These are phyloP conservation scores for Chionomys nivalis DNA, from an alignment of 2,113 vertebrate species.

Conservation along the genomic window DNA sequence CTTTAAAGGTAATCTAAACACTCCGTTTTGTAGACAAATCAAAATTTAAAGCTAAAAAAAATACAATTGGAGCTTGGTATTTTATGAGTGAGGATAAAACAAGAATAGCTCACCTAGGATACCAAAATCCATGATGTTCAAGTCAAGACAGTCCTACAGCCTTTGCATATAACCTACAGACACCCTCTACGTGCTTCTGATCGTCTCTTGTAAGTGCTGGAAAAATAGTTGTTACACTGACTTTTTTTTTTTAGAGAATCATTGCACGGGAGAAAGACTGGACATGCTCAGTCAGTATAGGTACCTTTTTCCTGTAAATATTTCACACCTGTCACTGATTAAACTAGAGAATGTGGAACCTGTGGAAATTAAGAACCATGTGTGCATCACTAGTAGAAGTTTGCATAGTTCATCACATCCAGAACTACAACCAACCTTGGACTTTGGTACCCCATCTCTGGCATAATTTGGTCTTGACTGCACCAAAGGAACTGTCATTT, in stretches of 20 bases:
- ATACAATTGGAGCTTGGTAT: neutral
- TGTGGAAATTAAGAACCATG: neutral
- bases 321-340: neutral
- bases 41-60: neutral
- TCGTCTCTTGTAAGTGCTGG: neutral
- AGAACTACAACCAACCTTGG: neutral
- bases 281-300: neutral
- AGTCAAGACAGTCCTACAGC: neutral
- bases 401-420: neutral
- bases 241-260: neutral
- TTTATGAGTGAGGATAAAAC: neutral
- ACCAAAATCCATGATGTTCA: neutral
- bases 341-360: neutral
- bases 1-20: neutral
- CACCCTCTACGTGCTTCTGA: neutral
- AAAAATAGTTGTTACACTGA: neutral
- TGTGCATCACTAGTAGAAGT: neutral
- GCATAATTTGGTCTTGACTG: neutral
- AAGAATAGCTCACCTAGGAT: neutral
- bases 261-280: neutral
- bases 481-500: neutral
- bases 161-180: neutral
- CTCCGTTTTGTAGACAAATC: slow-evolving; percentile 6
- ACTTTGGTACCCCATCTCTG: neutral
- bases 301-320: neutral